Base-by-base conservation (phyloP, 2,113 vertebrate genomes). In the Melanocharis versteri region DNA sequence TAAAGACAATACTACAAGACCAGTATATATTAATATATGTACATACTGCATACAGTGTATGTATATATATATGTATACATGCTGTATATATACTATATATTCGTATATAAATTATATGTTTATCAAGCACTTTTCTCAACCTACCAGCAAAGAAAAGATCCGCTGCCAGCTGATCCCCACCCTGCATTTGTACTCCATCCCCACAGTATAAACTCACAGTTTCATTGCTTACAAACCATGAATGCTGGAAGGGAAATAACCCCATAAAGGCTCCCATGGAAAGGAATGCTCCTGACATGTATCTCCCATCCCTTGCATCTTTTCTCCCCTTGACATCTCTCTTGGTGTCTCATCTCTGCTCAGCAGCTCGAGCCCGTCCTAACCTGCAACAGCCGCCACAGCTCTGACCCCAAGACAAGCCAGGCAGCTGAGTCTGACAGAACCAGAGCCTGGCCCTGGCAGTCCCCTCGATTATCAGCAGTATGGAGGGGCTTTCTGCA, bases 311-410 rank as follows among this genome's bases (percentile, higher is more conserved):
- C 12, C 42, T 69, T 28, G 3, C 24, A 10, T 16, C 13, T 66
- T 50, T 33, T 61, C 28, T 72, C 17, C 62, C 37, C 39, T 51
- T 48, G 64, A 20, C n/a, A 10, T 48, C 40, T 64, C 62, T 39
- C 22, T 45, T 11, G 26, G 22, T 3, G 4, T 44, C 54, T 64
- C 26, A n/a, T 8, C 77, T 60, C 50, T 62, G 57, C 69, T 75
- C 19, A 23, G 85, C 31, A 82, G 45, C 45, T 93, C 4, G 1
- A 64, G 62, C 20, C n/a, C 10, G 2, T 13, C n/a, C 54, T 12
- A 13, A 40, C 9, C 61, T 3, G 3, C n/a, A 15, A 7, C 28
- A 26, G 3, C 27, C 8, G 3, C 4, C 30, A 10, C 1, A 1
- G 53, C 53, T 68, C 40, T 39, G 44, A 56, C 15, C 79, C 19